Base-by-base conservation (phyloP, 2,888 invertebrate species). In the Leptinotarsa haldemani region DNA sequence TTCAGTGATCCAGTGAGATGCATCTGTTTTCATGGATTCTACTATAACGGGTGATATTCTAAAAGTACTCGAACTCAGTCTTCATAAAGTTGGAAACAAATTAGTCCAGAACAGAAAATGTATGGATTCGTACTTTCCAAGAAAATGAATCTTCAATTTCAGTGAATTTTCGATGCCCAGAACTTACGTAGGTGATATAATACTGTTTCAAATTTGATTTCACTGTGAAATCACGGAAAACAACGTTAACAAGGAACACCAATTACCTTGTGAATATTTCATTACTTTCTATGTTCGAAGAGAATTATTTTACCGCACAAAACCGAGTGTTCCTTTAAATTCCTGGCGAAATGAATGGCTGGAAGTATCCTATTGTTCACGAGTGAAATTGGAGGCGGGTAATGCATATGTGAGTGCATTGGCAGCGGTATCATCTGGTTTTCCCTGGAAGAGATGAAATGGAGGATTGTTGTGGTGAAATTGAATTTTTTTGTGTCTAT, bases 231-330 rank as follows among this genome's bases (percentile, higher is more conserved):
- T 40, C 40, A 22, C 56, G 22, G 20, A 56, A 22, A 16, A 50
- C 16, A 56, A 56, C 25, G 22, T 25, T 56, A 13, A 22, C 13
- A 13, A 13, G 15, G 22, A 56, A 56, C 15, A 13, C 15, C 56
- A 56, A 56, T 56, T 56, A 56, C 20, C 56, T 56, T 4, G 22
- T 56, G 56, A 56, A 56, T 56, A 56, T 56, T 56, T 25, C 4
- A 56, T 20, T 56, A 15, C 15, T 4, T 22, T 20, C 22, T 56
- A 13, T 56, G 56, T 15, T 56, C 15, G 22, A 20, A 20, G 56
- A 22, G 20, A 56, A 56, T 56, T 22, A 13, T 20, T 4, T 22
- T 15, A 3, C 15, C 15, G 15, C 56, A 56, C 15, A 22, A 3
- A 56, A 20, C 22, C 56, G 7, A 56, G 20, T 56, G 18, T 56